Percentiles rank a stretch among this genome's conserved stretches.
Evolutionary conservation across 2,797 vertebrate species (phyloP).

Genomic region (Brachyrhaphis roseni): DNA sequence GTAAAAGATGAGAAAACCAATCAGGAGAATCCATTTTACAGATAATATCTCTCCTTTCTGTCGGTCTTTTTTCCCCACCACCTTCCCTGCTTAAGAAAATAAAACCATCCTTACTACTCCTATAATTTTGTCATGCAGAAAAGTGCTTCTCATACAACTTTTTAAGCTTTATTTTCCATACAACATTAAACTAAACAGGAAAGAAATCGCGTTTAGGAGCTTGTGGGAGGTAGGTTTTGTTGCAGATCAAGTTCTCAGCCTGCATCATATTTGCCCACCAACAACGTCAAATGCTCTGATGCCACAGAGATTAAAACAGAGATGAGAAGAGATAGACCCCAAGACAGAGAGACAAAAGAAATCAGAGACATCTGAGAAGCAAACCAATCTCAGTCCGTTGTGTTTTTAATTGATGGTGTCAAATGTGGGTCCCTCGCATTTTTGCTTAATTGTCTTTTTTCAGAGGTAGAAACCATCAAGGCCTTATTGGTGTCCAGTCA

Average conservation of each 20-base stretch:
- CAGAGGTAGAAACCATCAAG: slow-evolving; percentile 22
- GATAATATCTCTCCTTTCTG: too few relatives aligned
- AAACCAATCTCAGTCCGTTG: slow-evolving; percentile 23
- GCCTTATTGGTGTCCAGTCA: slow-evolving; percentile 33
- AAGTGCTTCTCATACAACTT: neutral
- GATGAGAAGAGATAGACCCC: slow-evolving; percentile 46
- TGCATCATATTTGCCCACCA: slow-evolving; percentile 49
- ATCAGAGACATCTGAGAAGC: slow-evolving; percentile 38
- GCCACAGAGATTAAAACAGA: slow-evolving; percentile 58
- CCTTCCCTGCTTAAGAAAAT: too few relatives aligned
- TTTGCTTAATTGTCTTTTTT: slow-evolving; percentile 56
- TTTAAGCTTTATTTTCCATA: neutral
- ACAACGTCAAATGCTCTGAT: slow-evolving; percentile 40
- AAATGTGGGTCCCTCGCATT: slow-evolving; percentile 43
- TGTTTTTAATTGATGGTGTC: slow-evolving; percentile 32
- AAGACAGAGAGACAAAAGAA: slow-evolving; percentile 23
- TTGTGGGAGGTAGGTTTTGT: slow-evolving; percentile 18
- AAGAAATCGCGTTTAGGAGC: slow-evolving; percentile 15
- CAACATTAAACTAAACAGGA: slow-evolving; percentile 2
- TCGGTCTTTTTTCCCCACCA: too few relatives aligned
- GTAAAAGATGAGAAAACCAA: too few relatives aligned
- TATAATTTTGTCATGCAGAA: neutral
- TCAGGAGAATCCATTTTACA: too few relatives aligned
- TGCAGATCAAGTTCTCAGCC: slow-evolving; percentile 58
- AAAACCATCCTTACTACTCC: too few relatives aligned